These are phyloP conservation scores for Amphipyra tragopoginis DNA, from an alignment of 2,888 invertebrate genomes.

Conservation along the genomic window DNA sequence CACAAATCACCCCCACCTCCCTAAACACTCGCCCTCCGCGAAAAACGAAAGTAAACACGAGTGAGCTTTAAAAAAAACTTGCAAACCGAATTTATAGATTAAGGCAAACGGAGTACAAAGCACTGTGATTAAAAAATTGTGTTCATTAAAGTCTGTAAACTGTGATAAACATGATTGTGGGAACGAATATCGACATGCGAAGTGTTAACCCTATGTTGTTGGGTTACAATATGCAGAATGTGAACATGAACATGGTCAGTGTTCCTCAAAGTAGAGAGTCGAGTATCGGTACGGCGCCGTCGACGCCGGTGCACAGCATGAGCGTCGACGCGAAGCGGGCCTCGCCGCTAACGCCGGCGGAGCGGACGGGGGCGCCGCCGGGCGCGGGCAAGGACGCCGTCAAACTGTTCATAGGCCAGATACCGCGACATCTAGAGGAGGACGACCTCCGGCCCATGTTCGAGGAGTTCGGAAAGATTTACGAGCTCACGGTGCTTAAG, in stretches of 20 bases:
- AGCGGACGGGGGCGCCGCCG: conserved; percentile 83
- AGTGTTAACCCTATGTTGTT: conserved; percentile 80
- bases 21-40: conserved; percentile 67
- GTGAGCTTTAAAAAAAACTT: conserved; percentile 81
- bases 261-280: conserved; percentile 59
- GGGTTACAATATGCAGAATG: conserved; percentile 76
- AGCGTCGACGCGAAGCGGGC: conserved; percentile 67
- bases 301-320: conserved; percentile 81
- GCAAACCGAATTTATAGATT: conserved; percentile 88
- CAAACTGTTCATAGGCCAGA: conserved; percentile 98
- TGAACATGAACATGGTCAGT: conserved; percentile 62
- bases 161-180: conserved; percentile 85
- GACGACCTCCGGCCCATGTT: conserved; percentile 96
- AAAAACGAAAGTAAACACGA: conserved; percentile 81
- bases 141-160: conserved; percentile 73
- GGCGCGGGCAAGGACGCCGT: conserved; percentile 90
- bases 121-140: conserved; percentile 79
- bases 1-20: conserved; percentile 67
- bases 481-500: conserved; percentile 98
- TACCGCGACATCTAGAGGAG: conserved; percentile 96
- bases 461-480: conserved; percentile 97
- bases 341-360: conserved; percentile 81
- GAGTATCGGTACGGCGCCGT: conserved; percentile 78
- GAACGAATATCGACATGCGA: conserved; percentile 74
- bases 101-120: conserved; percentile 84